phyloP scores from a whole-genome alignment of 1,140 invertebrate genomes.

The Zaprionus davidi region DNA sequence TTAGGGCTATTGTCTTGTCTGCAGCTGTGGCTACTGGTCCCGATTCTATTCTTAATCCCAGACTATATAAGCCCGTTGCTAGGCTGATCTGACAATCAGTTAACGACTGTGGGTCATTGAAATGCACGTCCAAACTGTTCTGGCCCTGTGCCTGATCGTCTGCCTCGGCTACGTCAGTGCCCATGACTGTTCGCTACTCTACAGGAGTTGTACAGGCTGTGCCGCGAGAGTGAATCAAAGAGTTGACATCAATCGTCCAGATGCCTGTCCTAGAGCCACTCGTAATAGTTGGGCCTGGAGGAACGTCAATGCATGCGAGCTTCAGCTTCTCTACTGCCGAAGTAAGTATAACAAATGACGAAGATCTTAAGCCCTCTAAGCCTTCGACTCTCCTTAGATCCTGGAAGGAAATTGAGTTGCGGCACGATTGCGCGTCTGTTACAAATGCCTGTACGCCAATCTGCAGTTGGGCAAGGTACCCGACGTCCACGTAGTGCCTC shows the following conservation, averaged over 20 bases:
- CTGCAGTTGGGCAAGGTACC: background rate
- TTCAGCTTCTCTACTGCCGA: slow-evolving; percentile 25
- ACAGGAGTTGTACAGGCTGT: slow-evolving; percentile 33
- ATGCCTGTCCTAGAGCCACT: slow-evolving; percentile 31
- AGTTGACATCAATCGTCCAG: slow-evolving; percentile 26
- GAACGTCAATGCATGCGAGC: slow-evolving; percentile 8
- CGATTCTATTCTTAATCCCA: background rate
- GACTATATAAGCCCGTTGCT: slow-evolving; percentile 24
- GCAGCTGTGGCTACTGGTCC: slow-evolving; percentile 1
- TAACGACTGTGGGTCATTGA: background rate
- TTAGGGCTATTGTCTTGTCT: background rate
- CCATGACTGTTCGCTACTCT: slow-evolving; percentile 35
- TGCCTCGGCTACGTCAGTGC: slow-evolving; percentile 28
- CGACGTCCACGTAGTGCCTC: background rate
- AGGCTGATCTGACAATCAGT: slow-evolving; percentile 13
- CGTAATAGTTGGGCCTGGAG: slow-evolving; percentile 6
- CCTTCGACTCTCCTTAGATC: slow-evolving; percentile 4
- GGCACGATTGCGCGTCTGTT: slow-evolving; percentile 5
- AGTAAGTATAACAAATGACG: slow-evolving; percentile 11
- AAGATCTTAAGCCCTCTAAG: no score
- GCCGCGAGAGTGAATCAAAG: background rate
- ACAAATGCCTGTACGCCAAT: background rate
- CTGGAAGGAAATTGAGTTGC: slow-evolving; percentile 7
- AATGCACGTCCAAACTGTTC: slow-evolving; percentile 45
- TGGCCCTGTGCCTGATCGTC: slow-evolving; percentile 34